These are phyloP conservation scores for Halocynthia roretzi DNA, from an alignment of 23 tunicate species.

Conservation along the genomic window DNA sequence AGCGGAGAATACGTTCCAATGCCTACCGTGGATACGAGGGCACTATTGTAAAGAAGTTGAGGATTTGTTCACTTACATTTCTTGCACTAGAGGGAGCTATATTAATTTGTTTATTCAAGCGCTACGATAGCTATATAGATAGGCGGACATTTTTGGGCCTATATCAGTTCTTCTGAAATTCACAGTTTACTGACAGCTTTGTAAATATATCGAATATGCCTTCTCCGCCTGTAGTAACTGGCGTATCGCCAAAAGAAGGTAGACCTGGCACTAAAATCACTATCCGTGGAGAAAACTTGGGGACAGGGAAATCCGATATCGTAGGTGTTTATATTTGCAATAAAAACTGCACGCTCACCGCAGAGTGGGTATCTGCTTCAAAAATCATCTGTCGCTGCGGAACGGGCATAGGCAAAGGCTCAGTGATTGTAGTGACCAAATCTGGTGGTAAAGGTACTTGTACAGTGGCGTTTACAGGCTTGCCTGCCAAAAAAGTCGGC, in stretches of 20 bases:
- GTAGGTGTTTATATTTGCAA: slow-evolving; percentile 83
- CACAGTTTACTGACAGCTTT: neutral
- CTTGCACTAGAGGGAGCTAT: no score
- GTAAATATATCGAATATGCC: neutral
- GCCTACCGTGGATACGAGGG: no score
- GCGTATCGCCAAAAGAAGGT: slow-evolving; percentile 92
- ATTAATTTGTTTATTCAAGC: no score
- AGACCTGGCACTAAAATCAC: slow-evolving; percentile 86
- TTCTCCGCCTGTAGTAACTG: slow-evolving; percentile 83
- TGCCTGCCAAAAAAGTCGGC: slow-evolving; percentile 50
- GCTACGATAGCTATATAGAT: no score
- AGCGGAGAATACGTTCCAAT: no score
- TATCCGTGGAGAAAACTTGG: slow-evolving; percentile 97
- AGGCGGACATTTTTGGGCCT: no score
- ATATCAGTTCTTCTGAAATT: neutral
- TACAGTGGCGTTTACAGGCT: slow-evolving; percentile 74
- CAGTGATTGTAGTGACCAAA: slow-evolving; percentile 77
- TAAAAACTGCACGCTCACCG: slow-evolving; percentile 81
- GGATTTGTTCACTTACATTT: no score
- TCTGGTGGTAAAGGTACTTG: slow-evolving; percentile 87
- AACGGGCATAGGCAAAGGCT: slow-evolving; percentile 59
- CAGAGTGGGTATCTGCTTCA: slow-evolving; percentile 85
- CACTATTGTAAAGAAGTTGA: no score
- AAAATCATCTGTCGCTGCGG: slow-evolving; percentile 87
- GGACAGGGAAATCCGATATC: slow-evolving; percentile 61